phyloP scores from a whole-genome alignment of 2,113 vertebrate genomes.

The Collichthys lucidus region DNA sequence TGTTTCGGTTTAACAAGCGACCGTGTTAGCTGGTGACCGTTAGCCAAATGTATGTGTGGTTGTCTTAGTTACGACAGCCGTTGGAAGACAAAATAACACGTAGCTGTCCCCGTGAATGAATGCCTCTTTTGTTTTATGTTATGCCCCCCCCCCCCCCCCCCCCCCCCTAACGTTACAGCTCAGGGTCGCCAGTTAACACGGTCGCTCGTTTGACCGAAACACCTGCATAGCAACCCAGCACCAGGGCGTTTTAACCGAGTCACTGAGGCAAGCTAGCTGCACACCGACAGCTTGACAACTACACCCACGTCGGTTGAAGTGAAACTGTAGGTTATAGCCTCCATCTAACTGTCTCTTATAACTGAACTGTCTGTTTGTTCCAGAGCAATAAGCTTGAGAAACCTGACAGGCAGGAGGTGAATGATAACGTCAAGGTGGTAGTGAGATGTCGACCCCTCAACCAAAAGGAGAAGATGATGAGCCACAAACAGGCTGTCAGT shows the following conservation, averaged over 20 bases:
- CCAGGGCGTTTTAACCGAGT: not conserved
- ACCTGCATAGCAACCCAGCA: conserved; percentile 44
- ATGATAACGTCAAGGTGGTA: conserved; percentile 97
- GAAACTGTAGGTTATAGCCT: not conserved
- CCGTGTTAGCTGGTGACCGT: too few relatives aligned
- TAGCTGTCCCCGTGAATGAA: too few relatives aligned
- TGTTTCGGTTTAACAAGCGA: too few relatives aligned
- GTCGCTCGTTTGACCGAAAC: too few relatives aligned
- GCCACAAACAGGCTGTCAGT: conserved; percentile 89
- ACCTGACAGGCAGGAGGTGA: conserved; percentile 89
- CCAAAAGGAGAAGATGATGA: conserved; percentile 91
- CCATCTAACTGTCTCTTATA: not conserved
- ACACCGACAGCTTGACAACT: not conserved
- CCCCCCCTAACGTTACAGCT: too few relatives aligned
- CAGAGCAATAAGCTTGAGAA: conserved; percentile 92
- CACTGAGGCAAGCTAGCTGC: not conserved
- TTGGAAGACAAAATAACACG: too few relatives aligned
- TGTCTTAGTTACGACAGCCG: too few relatives aligned
- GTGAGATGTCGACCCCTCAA: conserved; percentile 96
- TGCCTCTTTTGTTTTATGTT: too few relatives aligned
- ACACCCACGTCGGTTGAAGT: not conserved
- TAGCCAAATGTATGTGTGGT: too few relatives aligned
- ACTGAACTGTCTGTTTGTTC: not conserved
- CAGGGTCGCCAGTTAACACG: too few relatives aligned
- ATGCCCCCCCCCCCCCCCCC: too few relatives aligned